Evolutionary conservation across 37 sponge, comb jelly and placozoan genomes (phyloP).

Genomic region (Oscarella lobularis): DNA sequence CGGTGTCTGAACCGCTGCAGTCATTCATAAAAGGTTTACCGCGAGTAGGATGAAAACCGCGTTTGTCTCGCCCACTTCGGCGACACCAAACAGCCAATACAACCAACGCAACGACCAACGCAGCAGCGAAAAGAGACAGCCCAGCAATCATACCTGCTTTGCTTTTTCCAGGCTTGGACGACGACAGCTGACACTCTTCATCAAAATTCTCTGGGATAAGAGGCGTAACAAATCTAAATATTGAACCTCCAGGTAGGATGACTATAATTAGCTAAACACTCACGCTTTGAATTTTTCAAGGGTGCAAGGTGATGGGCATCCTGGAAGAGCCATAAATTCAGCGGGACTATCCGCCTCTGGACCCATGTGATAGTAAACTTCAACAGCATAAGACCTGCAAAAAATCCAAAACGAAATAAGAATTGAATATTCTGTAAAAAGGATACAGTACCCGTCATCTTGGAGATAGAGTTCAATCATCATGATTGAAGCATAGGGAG

Average conservation of each 20-base stretch:
- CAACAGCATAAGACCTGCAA: not conserved
- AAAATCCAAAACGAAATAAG: not conserved
- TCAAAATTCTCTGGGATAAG: not conserved
- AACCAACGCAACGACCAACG: not conserved
- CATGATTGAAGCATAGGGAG: not conserved
- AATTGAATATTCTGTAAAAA: not conserved
- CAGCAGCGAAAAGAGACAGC: not conserved
- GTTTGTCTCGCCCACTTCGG: too few relatives aligned
- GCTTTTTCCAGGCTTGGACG: not conserved
- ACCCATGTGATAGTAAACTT: conserved; percentile 1
- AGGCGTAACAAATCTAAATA: too few relatives aligned
- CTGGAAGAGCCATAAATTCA: not conserved
- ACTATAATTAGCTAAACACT: too few relatives aligned
- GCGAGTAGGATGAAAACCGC: too few relatives aligned
- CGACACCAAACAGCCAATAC: not conserved
- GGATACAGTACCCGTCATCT: not conserved
- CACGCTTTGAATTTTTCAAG: not conserved
- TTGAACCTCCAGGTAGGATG: too few relatives aligned
- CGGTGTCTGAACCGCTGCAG: too few relatives aligned
- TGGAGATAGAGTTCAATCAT: not conserved
- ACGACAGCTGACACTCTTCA: not conserved
- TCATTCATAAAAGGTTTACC: too few relatives aligned
- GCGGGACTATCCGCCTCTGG: not conserved
- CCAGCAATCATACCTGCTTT: not conserved
- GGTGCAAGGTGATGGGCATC: not conserved